Base-by-base conservation (phyloP, 2,113 vertebrate genomes). In the Rhabdornis inornatus region DNA sequence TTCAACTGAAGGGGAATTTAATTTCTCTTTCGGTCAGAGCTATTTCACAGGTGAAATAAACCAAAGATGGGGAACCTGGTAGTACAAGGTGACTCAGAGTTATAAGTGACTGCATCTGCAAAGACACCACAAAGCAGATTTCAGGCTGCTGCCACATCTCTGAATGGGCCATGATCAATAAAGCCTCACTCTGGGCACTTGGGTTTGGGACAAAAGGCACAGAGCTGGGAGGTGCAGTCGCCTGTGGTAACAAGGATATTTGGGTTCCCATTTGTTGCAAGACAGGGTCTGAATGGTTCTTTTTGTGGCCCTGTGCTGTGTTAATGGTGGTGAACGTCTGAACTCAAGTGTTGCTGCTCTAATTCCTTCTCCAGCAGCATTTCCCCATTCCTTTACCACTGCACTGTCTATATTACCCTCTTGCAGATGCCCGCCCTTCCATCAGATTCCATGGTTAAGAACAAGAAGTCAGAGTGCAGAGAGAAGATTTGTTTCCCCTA, bases 121-220 rank as follows among this genome's bases (percentile, higher is more conserved):
- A 37, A 89, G 52, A 18, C 22, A 16, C 16, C 13, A 10, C 27
- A 52, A 72, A 94, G 57, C 30, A 79, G 81, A 71, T 72, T 68
- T 68, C 78, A 44, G 0, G 10, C 81, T 68, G 90, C 78, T 90
- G 92, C 78, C 65, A 27, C 57, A 19, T 7, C 25, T 18, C 22
- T 18, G 88, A 53, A 45, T 2, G 47, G 70, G 39, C 52, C 5
- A 0, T 66, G 82, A 64, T 44, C 1, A 3, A 20, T 40, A 75
- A 64, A 0, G 0, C 22, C 30, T 85, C 0, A 0, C 9, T 1
- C 6, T n/a, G 0, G 35, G 8, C 4, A 0, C 39, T 27, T 20
- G 65, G 35, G 27, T 11, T 84, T 0, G 19, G 74, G 61, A 37
- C 4, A 33, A 60, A 47, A 21, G 33, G 35, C 17, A 10, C 11